Evolutionary conservation across 2,888 invertebrate species (phyloP), one percentile per base, ranked within the genome.

Genomic region (Leptothorax acervorum): DNA sequence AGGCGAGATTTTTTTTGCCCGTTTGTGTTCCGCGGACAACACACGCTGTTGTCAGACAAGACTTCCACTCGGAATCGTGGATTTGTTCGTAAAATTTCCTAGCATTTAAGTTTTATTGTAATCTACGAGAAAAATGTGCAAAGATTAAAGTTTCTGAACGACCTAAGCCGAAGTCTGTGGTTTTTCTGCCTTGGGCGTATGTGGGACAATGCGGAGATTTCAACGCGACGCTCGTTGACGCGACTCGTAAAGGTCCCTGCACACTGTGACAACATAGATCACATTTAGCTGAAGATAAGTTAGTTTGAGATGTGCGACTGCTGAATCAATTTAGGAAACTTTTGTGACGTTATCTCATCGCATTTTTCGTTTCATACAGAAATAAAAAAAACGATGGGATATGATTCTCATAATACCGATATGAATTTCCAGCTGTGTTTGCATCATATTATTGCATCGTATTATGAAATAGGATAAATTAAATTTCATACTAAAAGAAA

Each of bases 21-120:
- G 79, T 28, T 83, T 90, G 87, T 90, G 87, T 90, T 90, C 90
- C 81, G 78, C 75, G 70, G 74, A 66, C 79, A 65, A 76, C n/a
- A 76, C n/a, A 18, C 57, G 68, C 65, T 9, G 62, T 85, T 83
- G 75, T 82, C 75, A 62, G 42, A 76, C n/a, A 88, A 89, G 85
- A 85, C 82, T 88, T 84, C 35, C 81, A 82, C 85, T 84, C 53
- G 81, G 71, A 68, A 66, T 65, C 62, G 60, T 65, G 39, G 66
- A 86, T 71, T 73, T 79, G 8, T 73, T 76, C 53, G 11, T 57
- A 45, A 83, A 45, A 66, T 60, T 83, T 86, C 23, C 31, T 87
- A 82, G 73, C 51, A 18, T 60, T 2, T 85, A 85, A 78, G 12
- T 71, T 63, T 73, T 42, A 63, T 66, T 82, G 82, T 86, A 82